Conservation (phyloP, 2,797 vertebrate genomes). For the Spondyliosoma cantharus region DNA sequence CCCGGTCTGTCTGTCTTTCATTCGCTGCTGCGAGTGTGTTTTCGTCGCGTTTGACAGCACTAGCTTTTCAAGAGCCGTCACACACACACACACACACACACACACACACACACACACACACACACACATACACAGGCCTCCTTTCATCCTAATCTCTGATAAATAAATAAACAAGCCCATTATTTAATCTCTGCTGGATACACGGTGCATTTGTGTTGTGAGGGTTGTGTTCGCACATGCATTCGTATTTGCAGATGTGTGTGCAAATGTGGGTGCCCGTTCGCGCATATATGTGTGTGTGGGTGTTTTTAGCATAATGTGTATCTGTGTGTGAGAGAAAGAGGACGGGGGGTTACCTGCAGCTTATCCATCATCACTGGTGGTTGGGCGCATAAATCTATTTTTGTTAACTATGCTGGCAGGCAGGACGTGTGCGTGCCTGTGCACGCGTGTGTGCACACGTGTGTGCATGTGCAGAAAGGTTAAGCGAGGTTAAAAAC, state of each 20-base stretch:
- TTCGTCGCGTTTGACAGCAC: too few relatives aligned
- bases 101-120: background rate
- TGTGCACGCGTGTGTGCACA: constrained; percentile 14
- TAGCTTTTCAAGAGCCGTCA: too few relatives aligned
- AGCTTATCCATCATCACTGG: constrained; percentile 82
- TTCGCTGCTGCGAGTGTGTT: too few relatives aligned
- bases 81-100: too few relatives aligned
- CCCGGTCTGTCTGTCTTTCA: too few relatives aligned
- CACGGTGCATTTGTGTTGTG: constrained; percentile 1
- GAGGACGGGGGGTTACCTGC: constrained; percentile 76
- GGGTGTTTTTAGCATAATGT: constrained; percentile 8
- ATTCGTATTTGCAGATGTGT: background rate
- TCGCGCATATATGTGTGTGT: background rate
- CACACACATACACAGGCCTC: background rate
- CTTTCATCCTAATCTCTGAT: constrained; percentile 16
- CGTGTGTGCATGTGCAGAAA: constrained; percentile 46
- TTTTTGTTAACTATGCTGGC: constrained; percentile 80
- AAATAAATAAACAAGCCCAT: constrained; percentile 20
- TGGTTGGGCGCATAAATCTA: constrained; percentile 78
- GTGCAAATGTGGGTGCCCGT: background rate
- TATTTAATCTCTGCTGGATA: constrained; percentile 24
- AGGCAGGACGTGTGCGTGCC: constrained; percentile 45
- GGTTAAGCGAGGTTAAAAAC: constrained; percentile 84
- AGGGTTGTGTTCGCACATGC: background rate
- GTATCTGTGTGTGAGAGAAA: constrained; percentile 2